phyloP scores from a whole-genome alignment of 2,888 invertebrate genomes.

The Toxonevra muliebris region DNA sequence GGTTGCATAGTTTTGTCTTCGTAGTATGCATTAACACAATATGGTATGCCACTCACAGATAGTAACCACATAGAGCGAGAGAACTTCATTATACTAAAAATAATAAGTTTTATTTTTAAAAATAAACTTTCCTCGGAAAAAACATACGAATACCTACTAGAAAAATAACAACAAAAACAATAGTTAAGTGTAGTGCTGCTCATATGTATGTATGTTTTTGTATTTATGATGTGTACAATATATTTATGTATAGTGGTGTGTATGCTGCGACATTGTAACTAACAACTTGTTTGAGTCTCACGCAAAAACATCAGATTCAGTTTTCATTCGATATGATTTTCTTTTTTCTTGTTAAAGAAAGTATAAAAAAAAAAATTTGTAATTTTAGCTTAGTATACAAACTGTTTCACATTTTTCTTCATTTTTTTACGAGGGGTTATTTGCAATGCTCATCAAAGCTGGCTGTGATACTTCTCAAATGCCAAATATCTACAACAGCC shows the following conservation, averaged over 20 bases:
- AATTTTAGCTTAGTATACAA: slow-evolving; percentile 7
- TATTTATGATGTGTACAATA: background rate
- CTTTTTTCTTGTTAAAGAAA: background rate
- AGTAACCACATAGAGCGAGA: too few relatives aligned
- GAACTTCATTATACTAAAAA: too few relatives aligned
- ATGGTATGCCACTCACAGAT: too few relatives aligned
- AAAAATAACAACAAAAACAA: too few relatives aligned
- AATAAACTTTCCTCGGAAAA: too few relatives aligned
- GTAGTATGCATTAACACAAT: too few relatives aligned
- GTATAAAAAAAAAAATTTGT: too few relatives aligned
- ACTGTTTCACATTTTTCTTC: slow-evolving; percentile 15
- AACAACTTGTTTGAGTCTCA: slow-evolving; percentile 48
- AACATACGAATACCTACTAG: too few relatives aligned
- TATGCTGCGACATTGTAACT: slow-evolving; percentile 23
- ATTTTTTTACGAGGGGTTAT: slow-evolving; percentile 40
- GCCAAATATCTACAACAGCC: slow-evolving; percentile 61
- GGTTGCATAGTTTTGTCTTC: too few relatives aligned
- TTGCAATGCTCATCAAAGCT: slow-evolving; percentile 66
- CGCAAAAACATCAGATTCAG: background rate
- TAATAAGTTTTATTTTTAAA: too few relatives aligned
- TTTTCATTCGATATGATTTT: slow-evolving; percentile 38
- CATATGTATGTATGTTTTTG: slow-evolving; percentile 5
- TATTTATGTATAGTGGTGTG: background rate
- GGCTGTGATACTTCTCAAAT: slow-evolving; percentile 64
- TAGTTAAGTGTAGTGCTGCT: background rate